These are phyloP conservation scores for Drosophila ezoana DNA, from an alignment of 2,888 invertebrate genomes.

Conservation along the genomic window DNA sequence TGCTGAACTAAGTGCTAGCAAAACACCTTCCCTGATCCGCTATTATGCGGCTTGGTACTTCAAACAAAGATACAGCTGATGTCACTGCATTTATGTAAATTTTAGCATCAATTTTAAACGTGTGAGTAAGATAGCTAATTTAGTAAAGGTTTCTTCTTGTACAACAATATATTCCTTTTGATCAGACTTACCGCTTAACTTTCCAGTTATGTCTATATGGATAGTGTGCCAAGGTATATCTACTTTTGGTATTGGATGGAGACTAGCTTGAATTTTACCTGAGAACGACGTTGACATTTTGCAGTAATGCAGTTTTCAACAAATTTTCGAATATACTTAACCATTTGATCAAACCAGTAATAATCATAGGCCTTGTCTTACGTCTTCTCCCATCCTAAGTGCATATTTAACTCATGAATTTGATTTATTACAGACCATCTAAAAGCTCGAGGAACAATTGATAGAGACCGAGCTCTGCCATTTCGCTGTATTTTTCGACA, in stretches of 20 bases:
- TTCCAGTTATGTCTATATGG: too few species aligned
- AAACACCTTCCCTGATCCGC: too few species aligned
- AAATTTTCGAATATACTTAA: slow-evolving; percentile 18
- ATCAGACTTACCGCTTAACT: slow-evolving; percentile 20
- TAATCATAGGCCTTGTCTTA: neutral
- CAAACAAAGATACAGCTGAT: too few species aligned
- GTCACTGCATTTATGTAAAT: neutral
- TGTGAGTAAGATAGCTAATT: slow-evolving; percentile 18
- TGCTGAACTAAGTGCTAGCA: neutral
- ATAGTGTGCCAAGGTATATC: slow-evolving; percentile 5
- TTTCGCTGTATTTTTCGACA: too few species aligned
- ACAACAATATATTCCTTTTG: slow-evolving; percentile 11
- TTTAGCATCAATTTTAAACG: slow-evolving; percentile 17
- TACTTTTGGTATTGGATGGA: slow-evolving; percentile 16
- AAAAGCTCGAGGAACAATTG: slow-evolving; percentile 11
- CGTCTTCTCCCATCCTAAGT: slow-evolving; percentile 3
- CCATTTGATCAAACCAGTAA: neutral
- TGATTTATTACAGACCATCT: slow-evolving; percentile 13
- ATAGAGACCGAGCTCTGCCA: neutral
- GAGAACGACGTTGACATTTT: slow-evolving; percentile 9
- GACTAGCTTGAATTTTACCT: slow-evolving; percentile 16
- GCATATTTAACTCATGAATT: slow-evolving; percentile 4
- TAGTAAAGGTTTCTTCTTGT: slow-evolving; percentile 17
- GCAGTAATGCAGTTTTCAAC: neutral
- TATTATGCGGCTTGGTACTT: too few species aligned